A percentile compares a stretch with the other conserved stretches of the same genome.
These are phyloP conservation scores for Phataginus tetradactyla DNA, from an alignment of 2,797 vertebrate genomes.

Conservation along the genomic window DNA sequence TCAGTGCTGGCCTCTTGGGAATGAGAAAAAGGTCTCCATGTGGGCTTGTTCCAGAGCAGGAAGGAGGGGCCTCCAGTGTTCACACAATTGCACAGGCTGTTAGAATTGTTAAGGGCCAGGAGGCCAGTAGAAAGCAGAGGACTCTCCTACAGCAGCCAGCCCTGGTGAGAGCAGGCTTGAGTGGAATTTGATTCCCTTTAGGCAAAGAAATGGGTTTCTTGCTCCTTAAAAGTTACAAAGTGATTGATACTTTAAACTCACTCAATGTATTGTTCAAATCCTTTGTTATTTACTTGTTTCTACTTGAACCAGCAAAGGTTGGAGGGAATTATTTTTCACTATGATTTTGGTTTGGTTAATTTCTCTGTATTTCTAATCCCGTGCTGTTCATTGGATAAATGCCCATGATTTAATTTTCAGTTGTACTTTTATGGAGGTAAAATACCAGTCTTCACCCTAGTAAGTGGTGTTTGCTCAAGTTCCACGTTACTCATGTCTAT, in stretches of 20 bases:
- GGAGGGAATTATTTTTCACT: neutral
- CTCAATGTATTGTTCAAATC: neutral
- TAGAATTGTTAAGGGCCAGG: too few relatives aligned
- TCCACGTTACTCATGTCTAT: neutral
- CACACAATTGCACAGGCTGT: neutral
- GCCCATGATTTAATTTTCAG: neutral
- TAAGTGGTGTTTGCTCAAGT: neutral
- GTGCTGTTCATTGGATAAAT: neutral
- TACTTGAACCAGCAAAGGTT: neutral
- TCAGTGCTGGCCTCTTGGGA: neutral
- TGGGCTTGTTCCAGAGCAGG: neutral
- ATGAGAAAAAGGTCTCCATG: neutral
- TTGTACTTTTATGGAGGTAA: neutral
- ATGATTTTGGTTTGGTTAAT: neutral
- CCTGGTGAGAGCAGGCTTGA: neutral
- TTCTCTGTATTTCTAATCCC: neutral
- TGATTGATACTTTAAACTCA: neutral
- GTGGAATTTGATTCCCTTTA: neutral
- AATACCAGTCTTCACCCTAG: neutral
- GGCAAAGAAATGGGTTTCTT: neutral
- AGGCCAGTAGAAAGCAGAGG: neutral
- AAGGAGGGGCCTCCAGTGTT: too few relatives aligned
- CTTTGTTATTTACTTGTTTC: neutral
- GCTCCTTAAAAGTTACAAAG: neutral
- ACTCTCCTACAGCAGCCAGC: neutral